Base-by-base conservation (phyloP, 2,113 vertebrate genomes). In the Pholis gunnellus region DNA sequence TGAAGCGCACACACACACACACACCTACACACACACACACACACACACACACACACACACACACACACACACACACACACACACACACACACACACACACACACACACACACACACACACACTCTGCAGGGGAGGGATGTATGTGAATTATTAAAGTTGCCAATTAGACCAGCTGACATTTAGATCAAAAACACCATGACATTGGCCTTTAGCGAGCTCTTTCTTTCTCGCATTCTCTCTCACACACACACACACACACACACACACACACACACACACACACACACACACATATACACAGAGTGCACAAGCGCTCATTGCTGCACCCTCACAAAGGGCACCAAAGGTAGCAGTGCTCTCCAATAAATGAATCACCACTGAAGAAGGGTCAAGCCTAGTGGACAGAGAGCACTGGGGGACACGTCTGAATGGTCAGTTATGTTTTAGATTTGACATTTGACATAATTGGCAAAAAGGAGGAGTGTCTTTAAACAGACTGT, bases 161-260 rank as follows among this genome's bases (percentile, higher is more conserved):
- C 93, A 94, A 93, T 95, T 95, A 94, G 89, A 88, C 56, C 52
- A 77, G 82, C 80, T 95, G 94, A 93, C 92, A 94, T 95, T 95
- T 94, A 83, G 90, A 93, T 94, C 91, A 95, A 92, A 93, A 92
- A 89, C 87, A 89, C 86, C 82, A 78, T 83, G 92, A 92, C 78
- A 85, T 60, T 89, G 90, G 79, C 91, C 90, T 94, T 95, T 90
- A 92, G 81, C 71, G 25, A 80, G 69, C 77, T 66, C 57, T 80
- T 67, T 78, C 75, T 64, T 56, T 34, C 63, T 31, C 59, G 40
- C 65, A 57, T 76, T 60, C 29, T 42, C 63, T 18, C n/a, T 2
- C 56, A 52, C 52, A 25, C 63, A 13, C 38, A 69, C 61, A 59
- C 73, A 59, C 36, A 40, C 50, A 60, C 27, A 25, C 29, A 42